These are phyloP conservation scores for Xenops minutus DNA, from an alignment of 2,797 vertebrate genomes.

Conservation along the genomic window DNA sequence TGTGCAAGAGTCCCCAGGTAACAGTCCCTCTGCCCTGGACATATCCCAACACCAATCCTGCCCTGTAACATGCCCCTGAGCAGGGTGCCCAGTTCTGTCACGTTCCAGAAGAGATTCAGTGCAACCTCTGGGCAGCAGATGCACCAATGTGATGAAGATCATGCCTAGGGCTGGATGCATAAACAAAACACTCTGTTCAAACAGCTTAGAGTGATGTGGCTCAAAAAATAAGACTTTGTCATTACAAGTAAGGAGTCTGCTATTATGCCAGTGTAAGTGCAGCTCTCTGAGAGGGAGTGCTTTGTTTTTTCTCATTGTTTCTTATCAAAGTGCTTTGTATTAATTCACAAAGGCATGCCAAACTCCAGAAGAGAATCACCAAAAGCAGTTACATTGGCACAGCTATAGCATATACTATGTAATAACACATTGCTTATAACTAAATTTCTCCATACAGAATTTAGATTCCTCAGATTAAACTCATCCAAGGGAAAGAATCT, in stretches of 20 bases:
- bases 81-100: not conserved
- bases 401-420: not conserved
- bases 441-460: not conserved
- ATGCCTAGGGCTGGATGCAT: rapidly evolving
- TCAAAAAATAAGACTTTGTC: not conserved
- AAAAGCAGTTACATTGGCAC: not conserved
- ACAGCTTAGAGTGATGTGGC: not conserved
- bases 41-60: not conserved
- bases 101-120: not conserved
- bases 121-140: not conserved
- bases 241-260: not conserved
- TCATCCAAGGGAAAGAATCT: not conserved
- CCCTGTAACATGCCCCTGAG: not conserved
- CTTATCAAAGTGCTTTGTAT: not conserved
- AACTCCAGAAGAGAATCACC: not conserved
- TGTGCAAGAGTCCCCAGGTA: not conserved
- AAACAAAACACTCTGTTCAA: not conserved
- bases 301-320: not conserved
- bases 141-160: not conserved
- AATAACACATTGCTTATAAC: not conserved
- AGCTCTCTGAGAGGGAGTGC: not conserved
- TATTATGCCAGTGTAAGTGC: not conserved
- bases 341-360: not conserved
- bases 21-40: not conserved
- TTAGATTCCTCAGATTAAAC: not conserved